Evolutionary conservation across 2,113 vertebrate species (phyloP).

Genomic region (Oreamnos americanus): DNA sequence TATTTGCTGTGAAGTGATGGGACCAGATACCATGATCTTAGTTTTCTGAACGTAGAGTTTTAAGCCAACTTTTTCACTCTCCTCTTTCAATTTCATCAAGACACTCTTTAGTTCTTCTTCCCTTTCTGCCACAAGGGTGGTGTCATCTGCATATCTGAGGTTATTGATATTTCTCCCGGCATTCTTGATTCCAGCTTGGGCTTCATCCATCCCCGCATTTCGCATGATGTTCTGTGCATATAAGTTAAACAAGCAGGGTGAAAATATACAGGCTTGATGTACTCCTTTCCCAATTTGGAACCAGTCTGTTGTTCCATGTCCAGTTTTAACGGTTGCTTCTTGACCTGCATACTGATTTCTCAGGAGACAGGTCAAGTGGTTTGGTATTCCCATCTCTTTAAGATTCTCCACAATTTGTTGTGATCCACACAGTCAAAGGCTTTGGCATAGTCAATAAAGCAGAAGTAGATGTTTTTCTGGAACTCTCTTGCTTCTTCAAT

Average conservation of each 20-base stretch:
- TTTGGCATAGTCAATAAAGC: neutral
- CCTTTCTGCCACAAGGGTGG: neutral
- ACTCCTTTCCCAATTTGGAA: neutral
- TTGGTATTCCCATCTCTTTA: neutral
- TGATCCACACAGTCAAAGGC: neutral
- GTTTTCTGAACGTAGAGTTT: neutral
- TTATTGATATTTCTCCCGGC: neutral
- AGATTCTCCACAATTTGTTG: neutral
- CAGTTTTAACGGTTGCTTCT: neutral
- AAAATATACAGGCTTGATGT: neutral
- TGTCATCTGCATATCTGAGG: neutral
- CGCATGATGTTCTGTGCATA: neutral
- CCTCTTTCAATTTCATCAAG: neutral
- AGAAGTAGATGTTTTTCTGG: neutral
- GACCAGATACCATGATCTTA: neutral
- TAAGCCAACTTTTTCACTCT: neutral
- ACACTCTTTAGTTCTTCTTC: neutral
- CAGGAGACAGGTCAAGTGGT: neutral
- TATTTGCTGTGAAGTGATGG: neutral
- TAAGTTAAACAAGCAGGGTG: neutral
- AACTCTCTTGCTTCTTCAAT: neutral
- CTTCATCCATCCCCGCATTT: neutral
- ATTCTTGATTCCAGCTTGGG: neutral
- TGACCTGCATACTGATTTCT: neutral
- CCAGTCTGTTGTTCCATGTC: neutral